These are phyloP conservation scores for Salmo trutta DNA, from an alignment of 2,797 vertebrate genomes.

Conservation along the genomic window DNA sequence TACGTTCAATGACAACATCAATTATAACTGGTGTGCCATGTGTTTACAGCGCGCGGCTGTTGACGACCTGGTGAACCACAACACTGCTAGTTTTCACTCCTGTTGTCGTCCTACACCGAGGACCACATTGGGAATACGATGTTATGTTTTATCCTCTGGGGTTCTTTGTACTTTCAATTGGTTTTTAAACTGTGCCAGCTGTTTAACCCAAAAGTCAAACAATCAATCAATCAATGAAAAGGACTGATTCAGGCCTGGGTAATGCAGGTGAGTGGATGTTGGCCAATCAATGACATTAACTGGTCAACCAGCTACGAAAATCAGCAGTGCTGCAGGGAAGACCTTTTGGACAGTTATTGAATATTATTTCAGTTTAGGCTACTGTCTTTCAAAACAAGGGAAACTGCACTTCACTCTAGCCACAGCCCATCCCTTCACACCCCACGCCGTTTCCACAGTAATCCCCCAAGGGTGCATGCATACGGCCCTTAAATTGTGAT, in stretches of 20 bases:
- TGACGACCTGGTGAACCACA: background rate
- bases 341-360: background rate
- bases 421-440: conserved; percentile 31
- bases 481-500: conserved; percentile 48
- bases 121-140: background rate
- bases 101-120: background rate
- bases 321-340: background rate
- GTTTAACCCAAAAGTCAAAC: too few species aligned
- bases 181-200: too few species aligned
- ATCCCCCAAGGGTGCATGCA: conserved; percentile 50
- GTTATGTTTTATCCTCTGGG: background rate
- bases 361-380: background rate
- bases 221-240: background rate
- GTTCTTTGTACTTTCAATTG: background rate
- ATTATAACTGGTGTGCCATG: background rate
- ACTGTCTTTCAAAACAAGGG: background rate
- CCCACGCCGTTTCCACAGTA: background rate
- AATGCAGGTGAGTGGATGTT: too few species aligned
- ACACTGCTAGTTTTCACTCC: background rate
- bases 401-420: conserved; percentile 33
- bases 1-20: background rate
- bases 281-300: too few species aligned
- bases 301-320: too few species aligned
- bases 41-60: background rate
- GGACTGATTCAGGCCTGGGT: too few species aligned